Evolutionary conservation across 2,888 invertebrate genomes (phyloP).

Genomic region (Clanis bilineata): DNA sequence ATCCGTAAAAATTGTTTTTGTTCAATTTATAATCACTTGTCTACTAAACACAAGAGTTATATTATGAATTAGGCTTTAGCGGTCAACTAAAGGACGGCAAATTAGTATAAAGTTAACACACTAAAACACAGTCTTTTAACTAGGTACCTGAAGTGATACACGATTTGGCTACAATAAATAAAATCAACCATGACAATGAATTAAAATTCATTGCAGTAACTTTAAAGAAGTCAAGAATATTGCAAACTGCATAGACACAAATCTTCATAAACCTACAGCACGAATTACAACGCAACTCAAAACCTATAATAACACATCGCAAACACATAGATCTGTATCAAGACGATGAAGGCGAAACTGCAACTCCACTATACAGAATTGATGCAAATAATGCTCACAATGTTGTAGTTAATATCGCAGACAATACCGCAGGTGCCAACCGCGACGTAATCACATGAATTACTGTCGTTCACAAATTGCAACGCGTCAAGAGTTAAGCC

Average conservation of each 20-base stretch:
- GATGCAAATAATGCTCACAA: background rate
- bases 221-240: too few species aligned
- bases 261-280: background rate
- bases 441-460: constrained; percentile 39
- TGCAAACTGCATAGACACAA: background rate
- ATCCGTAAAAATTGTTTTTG: too few species aligned
- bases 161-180: too few species aligned
- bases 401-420: constrained; percentile 9
- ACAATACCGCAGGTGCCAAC: constrained; percentile 8
- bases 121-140: too few species aligned
- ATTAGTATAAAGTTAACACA: too few species aligned
- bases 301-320: background rate
- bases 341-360: background rate
- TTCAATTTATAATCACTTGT: too few species aligned
- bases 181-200: too few species aligned
- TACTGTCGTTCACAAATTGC: constrained; percentile 37
- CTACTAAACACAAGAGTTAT: too few species aligned
- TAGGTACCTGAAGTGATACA: too few species aligned
- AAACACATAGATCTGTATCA: background rate
- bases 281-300: background rate
- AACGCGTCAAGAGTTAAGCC: constrained; percentile 39
- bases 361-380: background rate
- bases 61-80: too few species aligned
- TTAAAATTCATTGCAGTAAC: too few species aligned
- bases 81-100: too few species aligned